Conservation (phyloP, 2,113 vertebrate genomes). For the Siniperca knerii region DNA sequence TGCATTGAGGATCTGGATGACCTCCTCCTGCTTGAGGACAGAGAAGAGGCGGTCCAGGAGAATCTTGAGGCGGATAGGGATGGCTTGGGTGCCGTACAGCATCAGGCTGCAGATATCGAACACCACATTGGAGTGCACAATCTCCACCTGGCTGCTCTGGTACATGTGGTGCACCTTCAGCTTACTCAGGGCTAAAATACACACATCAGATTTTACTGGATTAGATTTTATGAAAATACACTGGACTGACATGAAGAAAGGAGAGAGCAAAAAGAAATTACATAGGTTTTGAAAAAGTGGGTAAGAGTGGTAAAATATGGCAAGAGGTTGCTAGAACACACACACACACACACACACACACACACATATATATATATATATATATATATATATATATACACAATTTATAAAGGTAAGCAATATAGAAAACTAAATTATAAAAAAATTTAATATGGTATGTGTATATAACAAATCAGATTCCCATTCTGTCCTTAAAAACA, state of each 20-base stretch:
- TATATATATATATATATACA: too few relatives aligned
- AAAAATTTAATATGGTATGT: too few relatives aligned
- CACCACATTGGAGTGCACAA: conserved; percentile 97
- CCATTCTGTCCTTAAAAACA: too few relatives aligned
- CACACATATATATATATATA: too few relatives aligned
- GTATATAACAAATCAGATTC: not conserved
- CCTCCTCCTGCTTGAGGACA: conserved; percentile 96
- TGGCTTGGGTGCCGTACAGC: conserved; percentile 96
- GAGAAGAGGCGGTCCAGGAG: conserved; percentile 98
- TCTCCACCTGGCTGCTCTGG: conserved; percentile 96
- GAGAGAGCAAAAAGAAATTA: not conserved
- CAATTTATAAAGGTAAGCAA: not conserved
- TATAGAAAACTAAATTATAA: not conserved
- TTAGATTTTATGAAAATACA: not conserved
- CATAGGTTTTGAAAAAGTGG: not conserved
- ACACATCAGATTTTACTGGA: conserved; percentile 10
- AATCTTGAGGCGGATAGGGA: conserved; percentile 97
- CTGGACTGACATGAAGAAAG: not conserved
- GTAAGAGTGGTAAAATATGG: too few relatives aligned
- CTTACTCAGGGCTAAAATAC: conserved; percentile 92
- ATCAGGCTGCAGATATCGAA: conserved; percentile 99
- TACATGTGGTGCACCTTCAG: conserved; percentile 93
- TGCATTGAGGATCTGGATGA: conserved; percentile 95
- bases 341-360: too few relatives aligned
- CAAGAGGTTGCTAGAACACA: too few relatives aligned